Conservation (phyloP, 2,113 vertebrate genomes). For the Muntiacus reevesi region DNA sequence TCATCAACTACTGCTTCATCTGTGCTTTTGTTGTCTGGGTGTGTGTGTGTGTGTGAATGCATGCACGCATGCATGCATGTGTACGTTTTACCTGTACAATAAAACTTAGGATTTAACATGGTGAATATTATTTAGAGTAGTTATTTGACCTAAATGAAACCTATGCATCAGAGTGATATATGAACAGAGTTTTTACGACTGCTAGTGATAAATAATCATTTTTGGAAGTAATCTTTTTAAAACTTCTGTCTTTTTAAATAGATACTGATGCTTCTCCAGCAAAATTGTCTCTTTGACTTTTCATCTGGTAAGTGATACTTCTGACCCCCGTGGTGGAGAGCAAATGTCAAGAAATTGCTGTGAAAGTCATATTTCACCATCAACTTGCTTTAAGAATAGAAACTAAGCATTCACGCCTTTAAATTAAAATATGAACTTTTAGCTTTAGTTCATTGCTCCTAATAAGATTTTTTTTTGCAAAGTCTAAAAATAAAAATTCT, state of each 20-base stretch:
- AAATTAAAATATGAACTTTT: neutral
- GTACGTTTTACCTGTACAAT: neutral
- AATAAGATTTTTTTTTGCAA: neutral
- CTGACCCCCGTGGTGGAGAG: neutral
- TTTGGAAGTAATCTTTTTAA: neutral
- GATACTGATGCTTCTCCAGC: neutral
- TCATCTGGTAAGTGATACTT: neutral
- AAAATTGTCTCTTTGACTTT: neutral
- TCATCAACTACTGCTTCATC: neutral
- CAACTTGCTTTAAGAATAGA: neutral
- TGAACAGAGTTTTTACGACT: neutral
- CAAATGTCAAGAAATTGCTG: neutral
- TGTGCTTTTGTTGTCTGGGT: neutral
- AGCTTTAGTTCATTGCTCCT: neutral
- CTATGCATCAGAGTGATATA: neutral
- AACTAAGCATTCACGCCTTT: neutral
- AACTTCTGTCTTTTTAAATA: neutral
- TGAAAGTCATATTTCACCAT: neutral
- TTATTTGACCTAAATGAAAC: neutral
- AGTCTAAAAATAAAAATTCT: neutral
- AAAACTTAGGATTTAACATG: neutral
- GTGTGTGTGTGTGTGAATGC: neutral
- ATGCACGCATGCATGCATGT: accelerated
- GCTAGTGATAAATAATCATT: neutral
- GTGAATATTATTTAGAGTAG: neutral